Percentiles rank a stretch among this genome's conserved stretches.
phyloP scores from a whole-genome alignment of 2,888 invertebrate species.

The Bhutanitis thaidina region DNA sequence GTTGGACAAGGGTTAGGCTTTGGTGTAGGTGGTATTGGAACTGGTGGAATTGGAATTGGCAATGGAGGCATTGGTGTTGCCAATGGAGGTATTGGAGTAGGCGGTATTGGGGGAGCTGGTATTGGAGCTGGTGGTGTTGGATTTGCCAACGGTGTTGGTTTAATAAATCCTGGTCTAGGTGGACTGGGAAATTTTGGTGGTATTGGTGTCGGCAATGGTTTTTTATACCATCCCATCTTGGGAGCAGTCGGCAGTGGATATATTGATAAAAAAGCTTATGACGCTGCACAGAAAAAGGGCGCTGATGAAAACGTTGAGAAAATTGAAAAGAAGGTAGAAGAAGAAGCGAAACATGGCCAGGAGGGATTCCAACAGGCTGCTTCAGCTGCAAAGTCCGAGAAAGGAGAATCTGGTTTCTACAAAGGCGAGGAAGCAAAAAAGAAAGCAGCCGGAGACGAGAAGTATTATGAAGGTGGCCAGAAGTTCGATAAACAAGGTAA shows the following conservation, averaged over 20 bases:
- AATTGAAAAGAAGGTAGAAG: slow-evolving; percentile 75
- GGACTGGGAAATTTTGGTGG: slow-evolving; percentile 54
- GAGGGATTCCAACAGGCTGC: slow-evolving; percentile 79
- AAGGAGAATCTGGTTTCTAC: slow-evolving; percentile 72
- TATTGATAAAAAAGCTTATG: slow-evolving; percentile 78
- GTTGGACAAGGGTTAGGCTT: slow-evolving; percentile 36
- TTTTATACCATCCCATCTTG: slow-evolving; percentile 61
- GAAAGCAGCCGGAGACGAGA: slow-evolving; percentile 80
- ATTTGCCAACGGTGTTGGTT: slow-evolving; percentile 40
- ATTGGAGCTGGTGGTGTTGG: slow-evolving; percentile 37
- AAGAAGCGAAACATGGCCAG: slow-evolving; percentile 76
- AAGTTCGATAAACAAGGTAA: slow-evolving; percentile 80
- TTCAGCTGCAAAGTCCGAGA: slow-evolving; percentile 77
- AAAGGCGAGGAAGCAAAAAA: slow-evolving; percentile 80
- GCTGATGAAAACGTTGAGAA: slow-evolving; percentile 78
- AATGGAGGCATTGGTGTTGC: slow-evolving; percentile 42
- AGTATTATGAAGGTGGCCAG: slow-evolving; percentile 79
- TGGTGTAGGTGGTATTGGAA: slow-evolving; percentile 36
- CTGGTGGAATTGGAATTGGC: slow-evolving; percentile 37
- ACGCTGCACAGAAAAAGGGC: slow-evolving; percentile 78
- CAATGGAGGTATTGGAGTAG: slow-evolving; percentile 36
- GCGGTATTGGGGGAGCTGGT: slow-evolving; percentile 39
- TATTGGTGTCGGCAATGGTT: slow-evolving; percentile 42
- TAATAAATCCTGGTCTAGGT: slow-evolving; percentile 52
- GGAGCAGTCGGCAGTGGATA: slow-evolving; percentile 66